Evolutionary conservation across 1,140 invertebrate genomes (phyloP), one percentile per base, ranked within the genome.

Genomic region (Octopus sinensis): DNA sequence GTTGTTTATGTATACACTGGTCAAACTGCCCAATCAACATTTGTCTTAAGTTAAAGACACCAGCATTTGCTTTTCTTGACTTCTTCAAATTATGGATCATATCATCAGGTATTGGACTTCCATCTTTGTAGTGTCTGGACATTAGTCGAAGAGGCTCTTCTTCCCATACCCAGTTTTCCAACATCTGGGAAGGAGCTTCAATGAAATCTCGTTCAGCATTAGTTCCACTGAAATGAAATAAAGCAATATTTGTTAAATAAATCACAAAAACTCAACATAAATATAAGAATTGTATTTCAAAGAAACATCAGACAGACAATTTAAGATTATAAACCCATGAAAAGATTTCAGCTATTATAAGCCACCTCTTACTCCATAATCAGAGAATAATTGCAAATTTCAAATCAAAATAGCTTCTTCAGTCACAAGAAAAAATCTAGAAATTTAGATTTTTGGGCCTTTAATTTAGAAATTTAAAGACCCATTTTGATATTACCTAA

Each of bases 81-180:
- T 88, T 86, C 4, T 91, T 86, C 12, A 93, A 85, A 78, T 92
- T 91, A 43, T 91, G 85, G 7, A 93, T 81, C 56, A 93, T 80
- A 6, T 92, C 89, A 78, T 91, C 89, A 4, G 92, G 92, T 78
- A 93, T 89, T 53, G 88, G 83, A 71, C 82, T 84, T 51, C 88
- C 87, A 71, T 91, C 90, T 86, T 91, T 86, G 85, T 92, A 92
- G 84, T 93, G 92, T 52, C 83, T 82, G 10, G 92, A 93, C 91
- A 93, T 92, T 52, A 88, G 85, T 53, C 85, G 81, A 5, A 93
- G 84, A 5, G 92, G 88, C 78, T 93, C 92, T 82, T 88, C 87
- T 85, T 93, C 90, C 92, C 92, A 93, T 7, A 91, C 91, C 92
- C 92, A 93, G 86, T 93, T 93, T 85, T 93, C 92, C 80, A 93